Conservation (phyloP, 2,797 vertebrate species). For the Nothura maculosa region DNA sequence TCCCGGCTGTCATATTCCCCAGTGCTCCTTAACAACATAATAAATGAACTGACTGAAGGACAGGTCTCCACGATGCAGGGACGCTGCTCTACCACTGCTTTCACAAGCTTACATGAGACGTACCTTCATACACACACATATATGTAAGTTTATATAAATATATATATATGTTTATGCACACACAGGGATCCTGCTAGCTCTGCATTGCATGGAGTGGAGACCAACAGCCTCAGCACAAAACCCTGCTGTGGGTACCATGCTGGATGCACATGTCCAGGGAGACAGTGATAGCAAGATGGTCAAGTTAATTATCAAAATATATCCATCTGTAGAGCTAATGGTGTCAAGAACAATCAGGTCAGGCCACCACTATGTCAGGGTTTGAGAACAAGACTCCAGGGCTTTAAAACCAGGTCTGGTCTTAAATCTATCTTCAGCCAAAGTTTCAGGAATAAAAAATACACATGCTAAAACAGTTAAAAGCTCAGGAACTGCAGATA, state of each 20-base stretch:
- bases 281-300: neutral
- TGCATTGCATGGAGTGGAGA: fast-evolving
- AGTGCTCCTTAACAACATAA: neutral
- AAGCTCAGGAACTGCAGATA: neutral
- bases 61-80: neutral
- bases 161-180: too few relatives aligned
- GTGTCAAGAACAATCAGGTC: neutral
- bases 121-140: too few relatives aligned
- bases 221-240: neutral
- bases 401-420: neutral
- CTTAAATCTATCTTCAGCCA: neutral
- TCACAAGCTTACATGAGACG: neutral
- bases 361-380: neutral
- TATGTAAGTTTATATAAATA: too few relatives aligned
- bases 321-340: fast-evolving
- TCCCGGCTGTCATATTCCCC: neutral
- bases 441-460: neutral
- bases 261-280: neutral
- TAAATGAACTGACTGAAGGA: neutral
- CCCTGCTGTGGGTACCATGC: neutral
- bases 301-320: neutral
- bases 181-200: neutral
- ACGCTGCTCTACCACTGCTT: fast-evolving
- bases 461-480: neutral
- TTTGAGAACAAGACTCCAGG: neutral